phyloP scores from a whole-genome alignment of 1,140 invertebrate species.

The Mycetomoellerius zeteki region DNA sequence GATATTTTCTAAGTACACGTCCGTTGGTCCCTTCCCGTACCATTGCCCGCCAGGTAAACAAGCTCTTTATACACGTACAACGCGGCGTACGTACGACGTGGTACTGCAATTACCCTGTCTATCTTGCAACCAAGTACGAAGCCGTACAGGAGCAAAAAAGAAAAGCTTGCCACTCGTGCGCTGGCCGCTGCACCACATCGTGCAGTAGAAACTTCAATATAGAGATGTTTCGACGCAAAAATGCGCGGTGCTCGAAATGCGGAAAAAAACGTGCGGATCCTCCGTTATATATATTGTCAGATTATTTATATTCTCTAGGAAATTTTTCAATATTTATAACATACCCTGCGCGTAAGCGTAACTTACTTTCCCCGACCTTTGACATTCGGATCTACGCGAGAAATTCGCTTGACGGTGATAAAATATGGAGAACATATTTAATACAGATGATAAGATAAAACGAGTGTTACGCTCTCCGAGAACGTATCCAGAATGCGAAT shows the following conservation, averaged over 20 bases:
- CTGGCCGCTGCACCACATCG: neutral
- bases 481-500: slow-evolving; percentile 18
- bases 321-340: slow-evolving; percentile 32
- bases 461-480: neutral
- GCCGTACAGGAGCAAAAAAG: neutral
- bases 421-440: slow-evolving; percentile 26
- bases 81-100: slow-evolving; percentile 21
- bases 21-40: neutral
- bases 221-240: slow-evolving; percentile 19
- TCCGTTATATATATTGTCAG: neutral
- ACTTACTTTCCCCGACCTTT: slow-evolving; percentile 34
- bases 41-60: slow-evolving; percentile 50
- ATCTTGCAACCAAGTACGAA: slow-evolving; percentile 12
- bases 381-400: neutral
- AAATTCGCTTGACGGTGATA: neutral
- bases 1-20: slow-evolving; percentile 55
- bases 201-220: slow-evolving; percentile 1
- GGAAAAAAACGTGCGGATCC: neutral
- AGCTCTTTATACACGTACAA: slow-evolving; percentile 55
- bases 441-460: slow-evolving; percentile 3
- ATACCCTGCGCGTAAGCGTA: neutral
- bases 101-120: slow-evolving; percentile 53
- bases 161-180: slow-evolving; percentile 5
- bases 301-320: slow-evolving; percentile 6
- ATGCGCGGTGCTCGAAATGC: neutral